phyloP scores from a whole-genome alignment of 2,113 vertebrate genomes.

The Periophthalmodon schlosseri region DNA sequence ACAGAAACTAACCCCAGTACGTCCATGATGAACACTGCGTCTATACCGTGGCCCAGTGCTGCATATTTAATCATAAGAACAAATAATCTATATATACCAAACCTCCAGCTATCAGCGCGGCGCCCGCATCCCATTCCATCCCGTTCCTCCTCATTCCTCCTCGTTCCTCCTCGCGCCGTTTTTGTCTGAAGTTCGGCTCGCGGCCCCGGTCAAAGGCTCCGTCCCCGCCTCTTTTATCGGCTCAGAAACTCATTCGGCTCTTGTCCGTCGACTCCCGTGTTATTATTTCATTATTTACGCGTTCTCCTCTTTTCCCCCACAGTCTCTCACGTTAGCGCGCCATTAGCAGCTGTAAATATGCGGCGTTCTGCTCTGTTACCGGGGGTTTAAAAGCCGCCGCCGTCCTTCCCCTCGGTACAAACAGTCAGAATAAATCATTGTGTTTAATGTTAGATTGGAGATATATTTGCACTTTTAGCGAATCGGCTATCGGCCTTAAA shows the following conservation, averaged over 20 bases:
- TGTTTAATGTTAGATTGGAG: too few species aligned
- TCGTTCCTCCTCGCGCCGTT: slow-evolving; percentile 11
- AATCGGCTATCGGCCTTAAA: too few species aligned
- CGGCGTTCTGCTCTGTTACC: slow-evolving; percentile 78
- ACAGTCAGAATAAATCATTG: too few species aligned
- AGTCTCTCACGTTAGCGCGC: slow-evolving; percentile 80
- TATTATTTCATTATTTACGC: slow-evolving; percentile 82
- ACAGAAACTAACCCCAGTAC: not conserved
- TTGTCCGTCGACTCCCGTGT: slow-evolving; percentile 65
- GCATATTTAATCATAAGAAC: slow-evolving; percentile 14
- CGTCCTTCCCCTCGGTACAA: slow-evolving; percentile 29
- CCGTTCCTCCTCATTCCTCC: slow-evolving; percentile 2
- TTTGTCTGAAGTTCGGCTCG: slow-evolving; percentile 63
- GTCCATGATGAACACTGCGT: slow-evolving; percentile 15
- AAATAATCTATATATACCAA: slow-evolving; percentile 41
- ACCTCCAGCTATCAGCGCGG: slow-evolving; percentile 49
- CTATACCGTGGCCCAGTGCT: not conserved
- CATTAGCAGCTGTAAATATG: slow-evolving; percentile 81
- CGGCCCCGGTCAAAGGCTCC: slow-evolving; percentile 61
- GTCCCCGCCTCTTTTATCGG: slow-evolving; percentile 50
- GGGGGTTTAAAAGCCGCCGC: slow-evolving; percentile 26
- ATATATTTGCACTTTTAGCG: too few species aligned
- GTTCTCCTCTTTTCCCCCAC: slow-evolving; percentile 66
- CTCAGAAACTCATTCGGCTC: slow-evolving; percentile 60
- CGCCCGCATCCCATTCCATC: slow-evolving; percentile 38